Conservation (phyloP, 1,140 invertebrate genomes). For the Aricia agestis region DNA sequence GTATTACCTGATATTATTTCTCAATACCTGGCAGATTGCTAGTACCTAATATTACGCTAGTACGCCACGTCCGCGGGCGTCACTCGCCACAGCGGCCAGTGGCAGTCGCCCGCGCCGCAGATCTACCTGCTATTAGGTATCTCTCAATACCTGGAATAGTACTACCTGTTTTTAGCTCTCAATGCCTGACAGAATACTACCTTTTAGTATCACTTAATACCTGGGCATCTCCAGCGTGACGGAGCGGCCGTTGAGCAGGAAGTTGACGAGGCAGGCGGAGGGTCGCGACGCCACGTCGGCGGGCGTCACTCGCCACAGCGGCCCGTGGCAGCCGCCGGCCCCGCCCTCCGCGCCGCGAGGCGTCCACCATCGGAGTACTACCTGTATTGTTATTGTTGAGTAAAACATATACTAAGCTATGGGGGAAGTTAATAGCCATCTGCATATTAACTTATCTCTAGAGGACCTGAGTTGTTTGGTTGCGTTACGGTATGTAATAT, state of each 20-base stretch:
- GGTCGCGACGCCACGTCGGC: slow-evolving; percentile 97
- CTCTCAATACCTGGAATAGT: slow-evolving; percentile 84
- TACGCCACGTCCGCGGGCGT: slow-evolving; percentile 78
- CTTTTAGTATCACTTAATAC: slow-evolving; percentile 29
- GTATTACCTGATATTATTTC: too few relatives aligned
- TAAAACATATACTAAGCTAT: too few relatives aligned
- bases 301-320: slow-evolving; percentile 93
- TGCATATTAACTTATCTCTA: too few relatives aligned
- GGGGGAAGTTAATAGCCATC: too few relatives aligned
- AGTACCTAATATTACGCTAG: too few relatives aligned
- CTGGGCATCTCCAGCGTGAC: slow-evolving; percentile 96
- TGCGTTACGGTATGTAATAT: too few relatives aligned
- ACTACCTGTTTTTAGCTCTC: slow-evolving; percentile 78
- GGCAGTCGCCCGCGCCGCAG: too few relatives aligned
- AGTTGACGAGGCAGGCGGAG: slow-evolving; percentile 97
- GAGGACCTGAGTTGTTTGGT: too few relatives aligned
- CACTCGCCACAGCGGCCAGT: too few relatives aligned
- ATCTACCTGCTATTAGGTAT: slow-evolving; percentile 84
- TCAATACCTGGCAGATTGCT: too few relatives aligned
- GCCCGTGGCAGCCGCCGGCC: slow-evolving; percentile 86
- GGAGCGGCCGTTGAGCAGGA: slow-evolving; percentile 93
- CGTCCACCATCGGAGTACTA: slow-evolving; percentile 97
- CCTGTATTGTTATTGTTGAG: slow-evolving; percentile 55
- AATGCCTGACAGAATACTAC: too few relatives aligned
- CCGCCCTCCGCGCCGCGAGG: slow-evolving; percentile 88